Percentiles rank a stretch among this genome's conserved stretches.
These are phyloP conservation scores for Chrysolina americana DNA, from an alignment of 2,888 invertebrate species.

Conservation along the genomic window DNA sequence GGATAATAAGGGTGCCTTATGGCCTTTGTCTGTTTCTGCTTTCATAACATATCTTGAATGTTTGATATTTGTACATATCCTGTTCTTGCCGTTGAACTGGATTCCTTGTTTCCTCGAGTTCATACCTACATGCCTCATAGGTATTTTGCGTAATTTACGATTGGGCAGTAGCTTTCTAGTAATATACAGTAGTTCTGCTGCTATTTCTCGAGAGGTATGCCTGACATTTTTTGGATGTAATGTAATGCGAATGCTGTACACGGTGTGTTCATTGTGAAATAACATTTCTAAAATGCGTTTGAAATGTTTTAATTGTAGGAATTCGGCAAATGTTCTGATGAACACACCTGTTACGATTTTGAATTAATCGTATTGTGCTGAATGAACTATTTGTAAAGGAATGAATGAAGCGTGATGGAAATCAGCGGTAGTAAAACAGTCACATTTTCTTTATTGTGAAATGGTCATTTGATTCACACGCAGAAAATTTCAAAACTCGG, in stretches of 20 bases:
- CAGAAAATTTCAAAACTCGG: too few relatives aligned
- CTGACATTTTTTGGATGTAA: conserved; percentile 6
- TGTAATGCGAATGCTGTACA: conserved; percentile 1
- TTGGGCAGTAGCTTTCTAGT: background rate
- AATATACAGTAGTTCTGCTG: conserved; percentile 7
- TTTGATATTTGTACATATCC: background rate
- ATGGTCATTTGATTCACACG: too few relatives aligned
- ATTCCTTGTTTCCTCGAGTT: background rate
- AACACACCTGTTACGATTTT: too few relatives aligned
- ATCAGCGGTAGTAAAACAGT: too few relatives aligned
- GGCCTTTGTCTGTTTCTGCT: too few relatives aligned
- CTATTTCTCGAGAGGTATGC: background rate
- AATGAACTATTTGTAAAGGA: background rate
- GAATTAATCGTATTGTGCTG: background rate
- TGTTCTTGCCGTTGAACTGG: background rate
- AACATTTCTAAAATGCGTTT: conserved; percentile 22
- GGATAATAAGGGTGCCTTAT: too few relatives aligned
- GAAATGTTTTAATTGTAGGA: conserved; percentile 1
- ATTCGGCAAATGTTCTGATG: conserved; percentile 7
- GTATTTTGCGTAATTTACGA: background rate
- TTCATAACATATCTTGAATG: background rate
- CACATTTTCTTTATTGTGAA: too few relatives aligned
- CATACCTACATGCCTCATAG: background rate
- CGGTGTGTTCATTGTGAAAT: conserved; percentile 9
- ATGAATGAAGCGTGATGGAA: background rate